Evolutionary conservation across 1,140 invertebrate species (phyloP).

Genomic region (Lucilia sericata): DNA sequence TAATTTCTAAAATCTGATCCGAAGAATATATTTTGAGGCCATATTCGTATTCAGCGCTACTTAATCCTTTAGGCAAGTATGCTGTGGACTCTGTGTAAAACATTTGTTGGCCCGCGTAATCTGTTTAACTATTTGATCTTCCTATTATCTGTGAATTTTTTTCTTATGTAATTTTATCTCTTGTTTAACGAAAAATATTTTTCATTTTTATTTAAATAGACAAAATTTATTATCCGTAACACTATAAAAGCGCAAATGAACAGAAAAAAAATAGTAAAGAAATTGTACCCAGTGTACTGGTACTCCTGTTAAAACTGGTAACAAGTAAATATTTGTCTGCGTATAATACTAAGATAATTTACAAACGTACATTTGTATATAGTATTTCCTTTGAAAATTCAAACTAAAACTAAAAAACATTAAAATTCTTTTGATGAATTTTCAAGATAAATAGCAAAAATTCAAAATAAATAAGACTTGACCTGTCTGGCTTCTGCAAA

Average conservation of each 20-base stretch:
- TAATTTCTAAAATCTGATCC: too few relatives aligned
- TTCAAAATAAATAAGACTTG: constrained; percentile 31
- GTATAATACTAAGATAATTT: background rate
- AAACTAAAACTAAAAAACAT: background rate
- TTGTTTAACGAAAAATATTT: background rate
- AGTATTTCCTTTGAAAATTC: background rate
- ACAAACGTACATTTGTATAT: background rate
- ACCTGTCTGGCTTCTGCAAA: constrained; percentile 26
- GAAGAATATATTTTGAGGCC: too few relatives aligned
- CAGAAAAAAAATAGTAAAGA: background rate
- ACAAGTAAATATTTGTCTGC: background rate
- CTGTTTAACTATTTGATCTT: too few relatives aligned
- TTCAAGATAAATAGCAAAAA: constrained; percentile 23
- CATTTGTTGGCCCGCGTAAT: too few relatives aligned
- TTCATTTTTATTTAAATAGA: background rate
- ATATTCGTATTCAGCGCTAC: too few relatives aligned
- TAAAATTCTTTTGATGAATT: background rate
- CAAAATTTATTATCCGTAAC: constrained; percentile 37
- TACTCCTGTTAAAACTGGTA: too few relatives aligned
- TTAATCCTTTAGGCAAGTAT: too few relatives aligned
- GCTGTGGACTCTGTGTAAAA: too few relatives aligned
- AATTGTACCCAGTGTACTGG: too few relatives aligned
- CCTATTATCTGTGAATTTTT: too few relatives aligned
- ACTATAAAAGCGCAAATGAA: constrained; percentile 18
- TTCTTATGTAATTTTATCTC: background rate